Evolutionary conservation across 1,140 invertebrate genomes (phyloP).

Genomic region (Glossosoma conforme): DNA sequence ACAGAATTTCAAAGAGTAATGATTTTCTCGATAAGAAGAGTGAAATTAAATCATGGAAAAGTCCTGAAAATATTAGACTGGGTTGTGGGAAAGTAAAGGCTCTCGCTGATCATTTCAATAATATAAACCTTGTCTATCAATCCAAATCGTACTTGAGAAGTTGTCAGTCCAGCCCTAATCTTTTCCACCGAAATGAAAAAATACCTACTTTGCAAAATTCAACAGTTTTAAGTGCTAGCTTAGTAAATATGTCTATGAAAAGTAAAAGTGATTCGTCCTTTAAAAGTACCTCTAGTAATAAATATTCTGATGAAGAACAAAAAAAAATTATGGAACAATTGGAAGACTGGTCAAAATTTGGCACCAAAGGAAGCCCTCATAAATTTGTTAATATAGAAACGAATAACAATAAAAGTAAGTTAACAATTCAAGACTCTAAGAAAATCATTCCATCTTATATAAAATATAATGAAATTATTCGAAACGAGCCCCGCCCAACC

Average conservation of each 20-base stretch:
- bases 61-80: constrained; percentile 55
- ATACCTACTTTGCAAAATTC: background rate
- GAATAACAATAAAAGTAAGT: background rate
- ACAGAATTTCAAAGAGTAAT: constrained; percentile 1
- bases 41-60: constrained; percentile 50
- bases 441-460: constrained; percentile 30
- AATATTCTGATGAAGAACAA: constrained; percentile 48
- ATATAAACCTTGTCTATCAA: constrained; percentile 45
- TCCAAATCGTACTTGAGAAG: constrained; percentile 44
- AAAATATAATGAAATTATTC: constrained; percentile 35
- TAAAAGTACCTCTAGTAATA: constrained; percentile 39
- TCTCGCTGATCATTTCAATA: constrained; percentile 57
- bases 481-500: constrained; percentile 9
- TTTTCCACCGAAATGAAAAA: constrained; percentile 30
- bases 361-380: constrained; percentile 44
- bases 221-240: background rate
- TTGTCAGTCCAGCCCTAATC: constrained; percentile 47
- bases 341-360: constrained; percentile 54
- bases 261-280: constrained; percentile 4
- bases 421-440: background rate
- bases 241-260: constrained; percentile 1
- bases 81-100: constrained; percentile 59
- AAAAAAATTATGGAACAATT: constrained; percentile 54
- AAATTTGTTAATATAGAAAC: constrained; percentile 30
- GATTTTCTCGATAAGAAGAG: background rate